These are phyloP conservation scores for Euwallacea similis DNA, from an alignment of 1,140 invertebrate species.

Conservation along the genomic window DNA sequence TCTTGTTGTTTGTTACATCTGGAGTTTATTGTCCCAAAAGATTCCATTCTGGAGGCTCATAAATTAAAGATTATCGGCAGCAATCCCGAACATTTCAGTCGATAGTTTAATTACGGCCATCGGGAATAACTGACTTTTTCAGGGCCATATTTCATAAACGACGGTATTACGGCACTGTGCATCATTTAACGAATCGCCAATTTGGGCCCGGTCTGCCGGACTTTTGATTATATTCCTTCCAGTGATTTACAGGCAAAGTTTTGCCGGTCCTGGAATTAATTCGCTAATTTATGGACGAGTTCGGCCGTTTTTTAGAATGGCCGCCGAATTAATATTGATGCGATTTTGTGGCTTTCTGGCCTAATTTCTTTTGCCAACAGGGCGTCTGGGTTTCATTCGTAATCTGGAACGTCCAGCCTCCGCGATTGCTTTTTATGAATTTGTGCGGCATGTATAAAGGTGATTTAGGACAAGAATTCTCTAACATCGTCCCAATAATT, in stretches of 20 bases:
- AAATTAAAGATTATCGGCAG: too few species aligned
- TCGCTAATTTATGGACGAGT: constrained; percentile 21
- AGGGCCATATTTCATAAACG: constrained; percentile 11
- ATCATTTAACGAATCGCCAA: constrained; percentile 21
- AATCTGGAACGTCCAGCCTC: too few species aligned
- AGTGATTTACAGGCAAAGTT: constrained; percentile 33
- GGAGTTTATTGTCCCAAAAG: background rate
- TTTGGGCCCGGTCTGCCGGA: constrained; percentile 11
- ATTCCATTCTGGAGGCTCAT: too few species aligned
- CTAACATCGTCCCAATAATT: too few species aligned
- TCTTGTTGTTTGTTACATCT: background rate
- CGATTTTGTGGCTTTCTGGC: too few species aligned
- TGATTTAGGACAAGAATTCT: too few species aligned
- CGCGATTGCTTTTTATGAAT: too few species aligned
- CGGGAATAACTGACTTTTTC: constrained; percentile 18
- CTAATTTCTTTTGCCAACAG: too few species aligned
- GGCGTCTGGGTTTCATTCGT: too few species aligned
- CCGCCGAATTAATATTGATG: too few species aligned
- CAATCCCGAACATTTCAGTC: background rate
- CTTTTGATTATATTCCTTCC: constrained; percentile 23
- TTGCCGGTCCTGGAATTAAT: constrained; percentile 28
- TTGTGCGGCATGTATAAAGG: too few species aligned
- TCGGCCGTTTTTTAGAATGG: too few species aligned
- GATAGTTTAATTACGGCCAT: constrained; percentile 24
- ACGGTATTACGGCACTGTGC: constrained; percentile 11